A percentile compares a stretch with the other conserved stretches of the same genome.
Conservation (phyloP, 53 echinoderm and acorn worm species). For the Glandiceps talaboti region DNA sequence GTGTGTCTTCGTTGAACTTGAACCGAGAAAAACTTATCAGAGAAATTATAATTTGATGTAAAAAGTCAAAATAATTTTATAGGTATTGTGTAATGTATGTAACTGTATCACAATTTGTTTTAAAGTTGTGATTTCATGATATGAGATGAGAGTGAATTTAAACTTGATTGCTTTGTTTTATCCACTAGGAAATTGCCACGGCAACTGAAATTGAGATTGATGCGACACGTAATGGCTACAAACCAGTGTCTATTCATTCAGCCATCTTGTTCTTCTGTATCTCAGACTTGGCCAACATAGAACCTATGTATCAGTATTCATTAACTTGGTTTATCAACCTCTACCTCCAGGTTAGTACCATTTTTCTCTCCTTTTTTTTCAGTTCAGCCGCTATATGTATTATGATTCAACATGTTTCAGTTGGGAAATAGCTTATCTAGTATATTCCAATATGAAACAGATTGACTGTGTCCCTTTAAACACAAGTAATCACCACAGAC, state of each 20-base stretch:
- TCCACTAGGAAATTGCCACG: conserved; percentile 66
- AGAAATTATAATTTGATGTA: too few relatives aligned
- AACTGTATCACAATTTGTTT: background rate
- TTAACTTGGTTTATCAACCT: conserved; percentile 93
- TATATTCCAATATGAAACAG: too few relatives aligned
- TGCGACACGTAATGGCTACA: conserved; percentile 93
- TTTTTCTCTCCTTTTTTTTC: too few relatives aligned
- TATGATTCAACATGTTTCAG: too few relatives aligned
- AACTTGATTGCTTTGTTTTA: background rate
- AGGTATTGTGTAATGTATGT: background rate
- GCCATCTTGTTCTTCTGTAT: conserved; percentile 94
- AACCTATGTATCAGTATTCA: conserved; percentile 98
- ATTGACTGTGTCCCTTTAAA: too few relatives aligned
- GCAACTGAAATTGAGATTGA: conserved; percentile 98
- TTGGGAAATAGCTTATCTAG: too few relatives aligned
- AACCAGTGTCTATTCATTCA: conserved; percentile 50
- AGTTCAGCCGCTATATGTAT: too few relatives aligned
- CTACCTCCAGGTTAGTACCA: conserved; percentile 77
- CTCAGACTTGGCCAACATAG: conserved; percentile 99
- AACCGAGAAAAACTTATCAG: too few relatives aligned
- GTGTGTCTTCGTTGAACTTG: too few relatives aligned
- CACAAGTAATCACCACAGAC: too few relatives aligned
- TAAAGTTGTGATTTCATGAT: background rate
- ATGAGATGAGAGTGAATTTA: background rate
- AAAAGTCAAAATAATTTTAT: background rate